Conservation (phyloP, 2,797 vertebrate genomes). For the Semaprochilodus insignis region DNA sequence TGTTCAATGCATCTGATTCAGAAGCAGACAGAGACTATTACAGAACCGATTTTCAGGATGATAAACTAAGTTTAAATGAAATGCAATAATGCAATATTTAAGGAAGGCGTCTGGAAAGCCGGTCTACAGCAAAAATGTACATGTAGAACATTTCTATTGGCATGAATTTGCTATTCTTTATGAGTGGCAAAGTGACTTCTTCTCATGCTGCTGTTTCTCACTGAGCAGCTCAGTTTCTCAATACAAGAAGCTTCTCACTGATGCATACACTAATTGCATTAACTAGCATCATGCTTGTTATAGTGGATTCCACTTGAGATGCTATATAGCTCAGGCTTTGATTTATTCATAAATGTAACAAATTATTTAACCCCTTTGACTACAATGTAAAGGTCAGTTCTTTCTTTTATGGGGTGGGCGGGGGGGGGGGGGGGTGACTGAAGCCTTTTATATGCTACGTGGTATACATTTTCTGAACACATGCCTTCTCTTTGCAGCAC, state of each 20-base stretch:
- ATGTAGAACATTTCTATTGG: background rate
- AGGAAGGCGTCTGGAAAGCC: background rate
- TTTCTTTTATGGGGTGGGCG: no score
- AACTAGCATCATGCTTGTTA: background rate
- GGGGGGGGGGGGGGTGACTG: no score
- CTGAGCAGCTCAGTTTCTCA: background rate
- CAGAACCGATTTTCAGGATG: background rate
- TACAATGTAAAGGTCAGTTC: no score
- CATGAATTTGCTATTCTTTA: background rate
- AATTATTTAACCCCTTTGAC: no score
- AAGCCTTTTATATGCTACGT: no score
- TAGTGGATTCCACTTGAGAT: background rate
- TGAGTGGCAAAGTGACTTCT: background rate
- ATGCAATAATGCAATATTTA: background rate
- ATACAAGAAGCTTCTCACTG: background rate
- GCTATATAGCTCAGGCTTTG: no score
- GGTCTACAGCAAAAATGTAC: background rate
- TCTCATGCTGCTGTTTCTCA: background rate
- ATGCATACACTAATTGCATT: background rate
- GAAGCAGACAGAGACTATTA: background rate
- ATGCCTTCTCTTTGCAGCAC: no score
- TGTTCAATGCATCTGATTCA: background rate
- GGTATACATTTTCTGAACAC: no score
- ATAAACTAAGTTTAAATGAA: conserved; percentile 1
- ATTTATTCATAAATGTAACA: no score